Conservation (phyloP, 1,140 invertebrate species). For the Myzus persicae region DNA sequence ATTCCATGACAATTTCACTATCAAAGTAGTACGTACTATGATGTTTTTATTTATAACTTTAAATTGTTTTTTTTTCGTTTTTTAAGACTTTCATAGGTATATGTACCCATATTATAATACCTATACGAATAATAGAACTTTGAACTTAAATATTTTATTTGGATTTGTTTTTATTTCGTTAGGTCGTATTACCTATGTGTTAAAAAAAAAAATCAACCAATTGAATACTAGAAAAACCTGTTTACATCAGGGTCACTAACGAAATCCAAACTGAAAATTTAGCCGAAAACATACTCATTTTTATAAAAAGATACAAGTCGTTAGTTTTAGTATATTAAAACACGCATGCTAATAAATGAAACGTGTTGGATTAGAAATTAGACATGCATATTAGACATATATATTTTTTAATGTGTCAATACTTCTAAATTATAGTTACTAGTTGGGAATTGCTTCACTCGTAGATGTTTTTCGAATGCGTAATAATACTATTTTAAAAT, state of each 20-base stretch:
- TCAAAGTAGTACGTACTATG: not conserved
- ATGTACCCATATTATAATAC: too few species aligned
- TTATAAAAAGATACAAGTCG: not conserved
- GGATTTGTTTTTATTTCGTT: not conserved
- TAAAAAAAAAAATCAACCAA: not conserved
- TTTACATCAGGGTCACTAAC: conserved; percentile 19
- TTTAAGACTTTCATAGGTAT: too few species aligned
- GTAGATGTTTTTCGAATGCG: not conserved
- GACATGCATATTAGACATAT: not conserved
- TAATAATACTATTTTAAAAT: not conserved
- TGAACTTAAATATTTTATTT: not conserved
- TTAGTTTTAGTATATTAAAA: not conserved
- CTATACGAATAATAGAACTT: not conserved
- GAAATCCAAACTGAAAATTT: not conserved
- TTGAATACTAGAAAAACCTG: conserved; percentile 3
- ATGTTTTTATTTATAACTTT: not conserved
- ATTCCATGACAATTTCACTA: not conserved
- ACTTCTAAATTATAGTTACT: not conserved
- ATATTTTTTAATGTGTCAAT: not conserved
- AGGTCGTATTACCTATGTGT: not conserved
- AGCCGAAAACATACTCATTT: not conserved
- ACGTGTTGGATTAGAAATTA: not conserved
- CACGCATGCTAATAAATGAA: not conserved
- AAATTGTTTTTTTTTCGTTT: not conserved
- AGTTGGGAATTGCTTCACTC: not conserved